Base-by-base conservation (phyloP, 2,113 vertebrate species). In the Hydrochoerus hydrochaeris region DNA sequence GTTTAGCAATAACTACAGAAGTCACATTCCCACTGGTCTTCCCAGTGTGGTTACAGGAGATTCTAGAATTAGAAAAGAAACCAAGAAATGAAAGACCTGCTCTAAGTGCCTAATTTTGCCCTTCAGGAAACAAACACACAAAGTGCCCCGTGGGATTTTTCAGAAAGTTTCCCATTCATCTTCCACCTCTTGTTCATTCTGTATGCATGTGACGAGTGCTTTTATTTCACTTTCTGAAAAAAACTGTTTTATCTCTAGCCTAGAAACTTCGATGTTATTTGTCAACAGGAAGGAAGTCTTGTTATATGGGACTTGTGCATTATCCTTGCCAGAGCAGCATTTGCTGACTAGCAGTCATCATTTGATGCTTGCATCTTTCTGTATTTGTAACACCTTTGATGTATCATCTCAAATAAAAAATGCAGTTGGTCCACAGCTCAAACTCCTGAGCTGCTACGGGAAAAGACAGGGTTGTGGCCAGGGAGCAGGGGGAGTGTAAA, bases 401-500 rank as follows among this genome's bases (percentile, higher is more conserved):
- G 14, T 58, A 65, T 78, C 69, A 73, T 83, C 94, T 90, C 84
- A 35, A 80, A 93, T 52, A 93, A 77, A 30, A 97, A 95, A 84
- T 4, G 1, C 87, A 28, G 93, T 84, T 17, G 28, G 19, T 77
- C 5, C 93, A 65, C 8, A 92, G 67, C 83, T 65, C 57, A 94
- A 60, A 35, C 0, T 73, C 12, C 17, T 94, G 97, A 97, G 94
- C 96, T 97, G 97, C 98, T 96, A 85, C 97, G 97, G 96, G 85
- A 94, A 80, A 82, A 92, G 90, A 85, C 38, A 35, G 97, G 95
- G 82, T 84, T 87, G 90, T 35, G 73, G 86, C 89, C 1, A 2
- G 57, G 71, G 77, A 62, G 60, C 11, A 97, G 67, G 97, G 60
- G 92, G 97, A 98, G 98, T 98, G 98, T 98, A 98, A 98, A 98